Evolutionary conservation across 2,113 vertebrate genomes (phyloP), one percentile per base, ranked within the genome.

Genomic region (Urocolius indicus): DNA sequence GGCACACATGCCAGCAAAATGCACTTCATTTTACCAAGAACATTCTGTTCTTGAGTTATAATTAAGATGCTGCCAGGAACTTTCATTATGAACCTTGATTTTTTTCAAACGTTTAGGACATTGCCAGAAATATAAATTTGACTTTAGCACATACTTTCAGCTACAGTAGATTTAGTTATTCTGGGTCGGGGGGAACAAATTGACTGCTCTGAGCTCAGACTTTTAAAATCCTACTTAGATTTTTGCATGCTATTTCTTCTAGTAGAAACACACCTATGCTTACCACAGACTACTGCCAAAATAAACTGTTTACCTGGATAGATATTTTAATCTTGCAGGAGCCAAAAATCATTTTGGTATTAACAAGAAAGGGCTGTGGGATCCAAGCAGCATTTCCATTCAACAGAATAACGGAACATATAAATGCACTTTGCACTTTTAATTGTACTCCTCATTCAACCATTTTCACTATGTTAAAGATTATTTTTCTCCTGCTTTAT

Each of bases 1-100:
- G 61, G 58, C 69, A 94, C 82, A 54, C 65, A 88, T 23, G 79
- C 73, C 80, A 95, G 66, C 45, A 90, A 94, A 96, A 89, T 2
- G 20, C 84, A 81, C 48, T 68, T 92, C 36, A 87, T 87, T 94
- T 88, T 78, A 65, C 80, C 68, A 89, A 94, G 90, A 96, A 95
- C 92, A 65, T 88, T 94, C 83, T 94, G 88, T 92, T 95, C 94
- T 63, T 74, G 34, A 83, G 71, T 73, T 91, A 57, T 43, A 96
- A 96, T 91, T 94, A 96, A 88, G 68, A 81, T 61, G 76, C 75
- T 95, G 93, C 81, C 93, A 92, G 87, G 75, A 94, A 87, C 78
- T 88, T 94, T 87, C 87, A 94, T 90, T 87, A 95, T 67, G 45
- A 94, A 77, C 51, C 84, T 77, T 69, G 80, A 95, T 91, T 93